A percentile compares a stretch with the other conserved stretches of the same genome.
These are phyloP conservation scores for Archaeoteleia sp. DNA, from an alignment of 2,888 invertebrate genomes.

Conservation along the genomic window DNA sequence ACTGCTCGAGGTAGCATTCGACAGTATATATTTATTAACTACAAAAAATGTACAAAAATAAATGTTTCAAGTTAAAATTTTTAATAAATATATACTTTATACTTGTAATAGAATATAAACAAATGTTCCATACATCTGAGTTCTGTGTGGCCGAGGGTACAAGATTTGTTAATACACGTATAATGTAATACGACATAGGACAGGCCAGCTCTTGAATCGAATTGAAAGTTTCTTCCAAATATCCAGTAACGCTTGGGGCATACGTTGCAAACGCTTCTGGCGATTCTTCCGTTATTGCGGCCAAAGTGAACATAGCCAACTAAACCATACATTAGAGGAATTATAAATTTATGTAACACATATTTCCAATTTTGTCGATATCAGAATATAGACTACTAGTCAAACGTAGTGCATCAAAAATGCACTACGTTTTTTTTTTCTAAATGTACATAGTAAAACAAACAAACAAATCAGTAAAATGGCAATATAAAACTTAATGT, in stretches of 20 bases:
- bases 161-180: slow-evolving; percentile 81
- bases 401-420: too few relatives aligned
- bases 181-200: slow-evolving; percentile 78
- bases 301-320: slow-evolving; percentile 80
- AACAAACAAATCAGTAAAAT: too few relatives aligned
- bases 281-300: slow-evolving; percentile 82
- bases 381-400: too few relatives aligned
- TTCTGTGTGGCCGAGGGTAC: slow-evolving; percentile 80
- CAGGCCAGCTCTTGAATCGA: slow-evolving; percentile 74
- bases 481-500: too few relatives aligned
- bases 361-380: too few relatives aligned
- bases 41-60: slow-evolving; percentile 35
- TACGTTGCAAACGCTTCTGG: slow-evolving; percentile 83
- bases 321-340: slow-evolving; percentile 19
- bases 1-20: slow-evolving; percentile 79
- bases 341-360: too few relatives aligned
- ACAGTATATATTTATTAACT: slow-evolving; percentile 78
- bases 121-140: slow-evolving; percentile 79
- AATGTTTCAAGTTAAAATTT: slow-evolving; percentile 15
- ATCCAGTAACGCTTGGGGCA: slow-evolving; percentile 77
- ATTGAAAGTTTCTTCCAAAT: slow-evolving; percentile 77
- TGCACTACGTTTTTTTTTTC: too few relatives aligned
- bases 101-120: too few relatives aligned
- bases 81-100: slow-evolving; percentile 17
- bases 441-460: too few relatives aligned